Conservation (phyloP, 2,888 invertebrate species). For the Agriopis leucophaearia region DNA sequence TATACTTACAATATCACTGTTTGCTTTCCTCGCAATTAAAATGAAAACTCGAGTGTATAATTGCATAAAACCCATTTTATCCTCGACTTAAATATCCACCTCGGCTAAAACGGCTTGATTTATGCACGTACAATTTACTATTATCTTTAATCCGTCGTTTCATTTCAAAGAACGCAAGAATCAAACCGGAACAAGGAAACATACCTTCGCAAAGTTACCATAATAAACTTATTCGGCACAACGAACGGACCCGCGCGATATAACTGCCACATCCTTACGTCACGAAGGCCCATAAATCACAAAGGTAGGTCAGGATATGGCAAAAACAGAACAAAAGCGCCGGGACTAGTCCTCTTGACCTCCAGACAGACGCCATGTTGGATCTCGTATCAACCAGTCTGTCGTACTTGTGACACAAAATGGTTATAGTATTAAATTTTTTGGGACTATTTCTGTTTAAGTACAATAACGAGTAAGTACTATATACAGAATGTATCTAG, state of each 20-base stretch:
- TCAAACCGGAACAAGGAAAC: slow-evolving; percentile 16
- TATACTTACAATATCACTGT: too few species aligned
- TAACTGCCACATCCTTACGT: slow-evolving; percentile 22
- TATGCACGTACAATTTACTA: too few species aligned
- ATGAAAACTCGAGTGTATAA: too few species aligned
- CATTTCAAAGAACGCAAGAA: not conserved
- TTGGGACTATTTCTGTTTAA: too few species aligned
- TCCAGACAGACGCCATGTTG: slow-evolving; percentile 66
- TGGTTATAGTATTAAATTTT: slow-evolving; percentile 1
- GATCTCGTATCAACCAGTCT: slow-evolving; percentile 34
- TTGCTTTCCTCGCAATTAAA: too few species aligned
- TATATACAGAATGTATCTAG: too few species aligned
- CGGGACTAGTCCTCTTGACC: slow-evolving; percentile 67
- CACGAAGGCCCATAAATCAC: slow-evolving; percentile 64
- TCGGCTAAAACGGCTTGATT: too few species aligned
- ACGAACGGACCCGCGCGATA: slow-evolving; percentile 12
- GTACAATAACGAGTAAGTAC: too few species aligned
- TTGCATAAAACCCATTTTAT: too few species aligned
- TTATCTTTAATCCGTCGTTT: not conserved
- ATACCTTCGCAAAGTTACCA: slow-evolving; percentile 1
- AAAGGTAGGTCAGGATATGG: slow-evolving; percentile 77
- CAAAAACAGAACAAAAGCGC: slow-evolving; percentile 64
- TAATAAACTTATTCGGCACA: not conserved
- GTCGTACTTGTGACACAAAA: slow-evolving; percentile 22
- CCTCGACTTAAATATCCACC: too few species aligned